Conservation (phyloP, 2,888 invertebrate genomes). For the Eudemis profundana region DNA sequence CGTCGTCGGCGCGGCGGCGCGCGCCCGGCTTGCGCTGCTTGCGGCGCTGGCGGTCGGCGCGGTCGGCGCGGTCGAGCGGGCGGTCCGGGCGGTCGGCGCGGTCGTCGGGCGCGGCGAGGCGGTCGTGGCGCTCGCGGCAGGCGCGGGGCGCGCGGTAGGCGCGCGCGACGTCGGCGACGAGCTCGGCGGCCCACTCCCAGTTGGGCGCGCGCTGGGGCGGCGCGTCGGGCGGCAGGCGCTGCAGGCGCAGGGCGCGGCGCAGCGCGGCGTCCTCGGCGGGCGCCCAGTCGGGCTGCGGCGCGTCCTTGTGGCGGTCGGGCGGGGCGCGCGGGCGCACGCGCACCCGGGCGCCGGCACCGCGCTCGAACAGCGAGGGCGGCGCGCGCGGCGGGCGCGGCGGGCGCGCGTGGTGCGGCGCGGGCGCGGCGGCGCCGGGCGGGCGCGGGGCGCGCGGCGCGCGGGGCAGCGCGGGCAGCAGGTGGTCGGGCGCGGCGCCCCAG, state of each 20-base stretch:
- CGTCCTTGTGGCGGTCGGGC: constrained; percentile 89
- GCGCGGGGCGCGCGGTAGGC: constrained; percentile 96
- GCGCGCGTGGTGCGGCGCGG: constrained; percentile 81
- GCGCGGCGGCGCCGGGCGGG: constrained; percentile 86
- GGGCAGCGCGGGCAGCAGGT: constrained; percentile 91
- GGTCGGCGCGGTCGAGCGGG: constrained; percentile 93
- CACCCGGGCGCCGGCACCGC: constrained; percentile 89
- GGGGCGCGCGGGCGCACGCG: constrained; percentile 82
- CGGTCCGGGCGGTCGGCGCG: constrained; percentile 78
- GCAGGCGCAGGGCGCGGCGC: constrained; percentile 91
- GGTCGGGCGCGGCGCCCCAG: constrained; percentile 85
- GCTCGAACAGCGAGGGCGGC: constrained; percentile 90
- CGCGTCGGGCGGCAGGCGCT: constrained; percentile 86
- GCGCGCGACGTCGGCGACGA: constrained; percentile 94
- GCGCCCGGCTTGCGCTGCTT: constrained; percentile 92
- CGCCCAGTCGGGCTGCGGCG: constrained; percentile 95
- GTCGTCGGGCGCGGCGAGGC: constrained; percentile 91
- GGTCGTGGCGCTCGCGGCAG: constrained; percentile 96
- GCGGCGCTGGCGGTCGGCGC: constrained; percentile 94
- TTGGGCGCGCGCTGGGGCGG: constrained; percentile 95
- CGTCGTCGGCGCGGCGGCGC: constrained; percentile 89
- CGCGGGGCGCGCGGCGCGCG: constrained; percentile 89
- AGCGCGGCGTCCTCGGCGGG: constrained; percentile 96
- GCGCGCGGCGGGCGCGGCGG: constrained; percentile 89
- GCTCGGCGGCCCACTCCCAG: constrained; percentile 97